Evolutionary conservation across 2,113 vertebrate species (phyloP).

Genomic region (Rattus norvegicus): GRCr8 NC_086021.1:123042501-123043000

Average conservation of each 20-base stretch:
- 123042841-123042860: neutral
- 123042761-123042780: slow-evolving; percentile 45
- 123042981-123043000: neutral
- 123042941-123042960: neutral
- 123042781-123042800: slow-evolving; percentile 43
- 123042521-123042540: neutral
- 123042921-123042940: neutral
- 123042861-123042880: neutral
- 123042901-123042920: neutral
- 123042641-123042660: slow-evolving; percentile 7
- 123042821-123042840: neutral
- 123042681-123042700: slow-evolving; percentile 1
- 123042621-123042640: slow-evolving; percentile 14
- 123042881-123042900: neutral
- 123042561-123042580: slow-evolving; percentile 1
- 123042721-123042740: slow-evolving; percentile 31
- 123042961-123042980: neutral
- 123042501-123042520: neutral
- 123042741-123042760: neutral
- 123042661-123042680: neutral
- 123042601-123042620: neutral
- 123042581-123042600: neutral
- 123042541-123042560: neutral
- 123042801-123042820: slow-evolving; percentile 26
- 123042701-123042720: slow-evolving; percentile 10